A percentile compares a stretch with the other conserved stretches of the same genome.
Evolutionary conservation across 2,113 vertebrate species (phyloP).

Genomic region (Gorsachius goisagi): DNA sequence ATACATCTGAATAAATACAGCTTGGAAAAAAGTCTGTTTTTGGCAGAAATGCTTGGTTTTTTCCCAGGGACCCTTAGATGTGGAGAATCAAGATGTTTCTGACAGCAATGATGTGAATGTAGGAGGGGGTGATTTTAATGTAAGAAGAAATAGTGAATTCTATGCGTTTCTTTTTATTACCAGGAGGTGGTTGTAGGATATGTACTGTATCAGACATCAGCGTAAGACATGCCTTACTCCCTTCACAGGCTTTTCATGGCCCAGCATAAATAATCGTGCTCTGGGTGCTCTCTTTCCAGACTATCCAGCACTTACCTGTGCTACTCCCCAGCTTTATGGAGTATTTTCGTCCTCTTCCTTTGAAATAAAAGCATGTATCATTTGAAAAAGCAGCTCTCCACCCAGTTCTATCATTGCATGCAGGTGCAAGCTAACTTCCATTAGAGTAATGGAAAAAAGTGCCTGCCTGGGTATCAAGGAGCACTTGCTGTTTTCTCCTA

Average conservation of each 20-base stretch:
- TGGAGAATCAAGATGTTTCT: constrained; percentile 34
- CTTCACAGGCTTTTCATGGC: background rate
- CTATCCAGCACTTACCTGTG: background rate
- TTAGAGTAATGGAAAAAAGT: background rate
- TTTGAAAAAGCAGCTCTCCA: background rate
- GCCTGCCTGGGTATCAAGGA: background rate
- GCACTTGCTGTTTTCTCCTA: background rate
- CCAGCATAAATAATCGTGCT: background rate
- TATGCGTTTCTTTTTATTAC: background rate
- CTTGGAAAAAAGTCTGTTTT: background rate
- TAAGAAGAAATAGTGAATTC: constrained; percentile 17
- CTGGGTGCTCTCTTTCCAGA: background rate
- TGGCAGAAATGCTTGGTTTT: constrained; percentile 1
- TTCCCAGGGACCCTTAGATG: background rate
- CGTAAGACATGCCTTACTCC: background rate
- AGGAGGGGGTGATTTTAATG: constrained; percentile 36
- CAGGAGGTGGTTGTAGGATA: background rate
- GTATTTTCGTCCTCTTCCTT: background rate
- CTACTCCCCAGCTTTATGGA: background rate
- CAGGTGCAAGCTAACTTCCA: background rate
- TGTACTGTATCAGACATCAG: background rate
- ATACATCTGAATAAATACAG: background rate
- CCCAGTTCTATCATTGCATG: accelerated
- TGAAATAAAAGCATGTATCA: background rate
- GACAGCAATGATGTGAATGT: constrained; percentile 28